phyloP scores from a whole-genome alignment of 2,113 vertebrate genomes.

The Pseudopodoces humilis region DNA sequence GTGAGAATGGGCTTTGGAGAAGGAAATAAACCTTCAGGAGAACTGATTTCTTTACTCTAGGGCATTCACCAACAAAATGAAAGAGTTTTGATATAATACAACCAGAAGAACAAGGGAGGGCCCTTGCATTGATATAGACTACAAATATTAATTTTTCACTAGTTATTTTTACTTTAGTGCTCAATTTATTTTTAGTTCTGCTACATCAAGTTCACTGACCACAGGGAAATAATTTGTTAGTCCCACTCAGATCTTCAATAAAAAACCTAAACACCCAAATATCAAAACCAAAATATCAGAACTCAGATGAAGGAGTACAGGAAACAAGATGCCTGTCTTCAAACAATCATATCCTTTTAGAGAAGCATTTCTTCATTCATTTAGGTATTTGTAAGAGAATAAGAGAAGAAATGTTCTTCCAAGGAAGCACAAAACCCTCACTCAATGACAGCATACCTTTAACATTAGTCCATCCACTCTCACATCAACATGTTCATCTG shows the following conservation, averaged over 20 bases:
- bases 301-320: background rate
- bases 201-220: background rate
- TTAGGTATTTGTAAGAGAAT: background rate
- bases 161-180: background rate
- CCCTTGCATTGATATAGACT: background rate
- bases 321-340: background rate
- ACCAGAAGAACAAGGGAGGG: background rate
- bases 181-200: background rate
- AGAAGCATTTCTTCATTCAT: background rate
- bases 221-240: background rate
- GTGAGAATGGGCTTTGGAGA: background rate
- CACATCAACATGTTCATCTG: slow-evolving; percentile 95
- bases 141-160: background rate
- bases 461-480: slow-evolving; percentile 95
- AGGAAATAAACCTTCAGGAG: background rate
- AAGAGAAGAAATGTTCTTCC: background rate
- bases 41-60: background rate
- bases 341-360: background rate
- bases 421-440: background rate
- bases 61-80: background rate
- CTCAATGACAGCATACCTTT: slow-evolving; percentile 79
- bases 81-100: background rate
- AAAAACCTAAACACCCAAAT: background rate
- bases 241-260: background rate
- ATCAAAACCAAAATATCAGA: background rate